Base-by-base conservation (phyloP, 2,888 invertebrate genomes). In the Cosmorhoe ocellata region DNA sequence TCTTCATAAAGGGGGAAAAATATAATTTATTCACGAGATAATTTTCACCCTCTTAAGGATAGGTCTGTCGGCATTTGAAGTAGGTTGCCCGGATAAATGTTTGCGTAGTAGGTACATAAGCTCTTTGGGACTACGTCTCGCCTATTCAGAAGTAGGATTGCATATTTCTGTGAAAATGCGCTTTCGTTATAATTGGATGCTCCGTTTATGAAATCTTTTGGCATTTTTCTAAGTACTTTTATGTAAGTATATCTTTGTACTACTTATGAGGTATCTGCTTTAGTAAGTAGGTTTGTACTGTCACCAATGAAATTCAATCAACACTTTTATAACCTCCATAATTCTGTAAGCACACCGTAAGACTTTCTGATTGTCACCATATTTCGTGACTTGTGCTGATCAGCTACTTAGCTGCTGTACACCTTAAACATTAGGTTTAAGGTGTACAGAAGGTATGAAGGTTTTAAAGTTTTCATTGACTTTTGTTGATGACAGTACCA, bases 1-100 rank as follows among this genome's bases (percentile, higher is more conserved):
- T 88, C 89, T 89, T 89, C 82, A 88, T 89, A 85, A 87, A 84
- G 81, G 52, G 76, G 81, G 4, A 79, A 79, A 82, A 86, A 87
- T 87, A 88, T 90, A 88, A 90, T 89, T 90, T 90, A 90, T 90
- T 90, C 89, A 90, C 78, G 82, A 87, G 88, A 90, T 89, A 90
- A 89, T 90, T 89, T 88, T 85, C 89, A 88, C 80, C 80, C 81
- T 82, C 82, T 84, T 80, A 56, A 80, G 76, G 77, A 77, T 73
- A 81, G 68, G 38, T 24, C 24, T 3, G 24, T 56, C 78, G 78
- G n/a, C n/a, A n/a, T 78, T 85, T 81, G 77, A 79, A 83, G 81
- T 76, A 70, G 81, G 81, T 83, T 66, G 69, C 71, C 74, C 73
- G 77, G 76, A 79, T 79, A 76, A 79, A 81, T 85, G 85, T 86